Evolutionary conservation across 2,113 vertebrate species (phyloP).

Genomic region (Spheniscus mendiculus): DNA sequence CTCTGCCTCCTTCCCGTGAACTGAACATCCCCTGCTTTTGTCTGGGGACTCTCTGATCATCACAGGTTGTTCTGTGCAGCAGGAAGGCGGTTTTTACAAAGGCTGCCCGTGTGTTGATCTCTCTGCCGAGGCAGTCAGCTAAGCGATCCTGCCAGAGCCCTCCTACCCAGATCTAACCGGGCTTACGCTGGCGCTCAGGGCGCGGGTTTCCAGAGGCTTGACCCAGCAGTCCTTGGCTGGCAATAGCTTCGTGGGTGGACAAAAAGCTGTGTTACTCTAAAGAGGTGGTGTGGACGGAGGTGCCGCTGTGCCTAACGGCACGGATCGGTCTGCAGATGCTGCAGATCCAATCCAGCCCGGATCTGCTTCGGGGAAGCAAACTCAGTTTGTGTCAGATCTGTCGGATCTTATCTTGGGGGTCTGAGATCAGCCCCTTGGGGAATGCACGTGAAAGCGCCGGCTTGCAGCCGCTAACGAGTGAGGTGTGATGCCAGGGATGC

Average conservation of each 20-base stretch:
- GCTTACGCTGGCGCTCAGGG: not conserved
- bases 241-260: not conserved
- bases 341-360: not conserved
- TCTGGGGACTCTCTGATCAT: constrained; percentile 26
- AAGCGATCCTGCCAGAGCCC: not conserved
- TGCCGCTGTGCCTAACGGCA: fast-evolving
- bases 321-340: not conserved
- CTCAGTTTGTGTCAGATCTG: not conserved
- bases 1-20: not conserved
- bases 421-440: not conserved
- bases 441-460: fast-evolving
- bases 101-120: not conserved
- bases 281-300: not conserved
- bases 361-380: not conserved
- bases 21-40: constrained; percentile 21
- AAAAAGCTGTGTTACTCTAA: fast-evolving
- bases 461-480: fast-evolving
- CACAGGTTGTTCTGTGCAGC: not conserved
- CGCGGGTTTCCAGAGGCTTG: not conserved
- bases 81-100: not conserved
- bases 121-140: not conserved
- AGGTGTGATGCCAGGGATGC: not conserved
- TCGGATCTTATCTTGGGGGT: not conserved
- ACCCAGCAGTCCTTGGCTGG: not conserved
- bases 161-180: not conserved